phyloP scores from a whole-genome alignment of 2,888 invertebrate species.

The Melinaea marsaeus region DNA sequence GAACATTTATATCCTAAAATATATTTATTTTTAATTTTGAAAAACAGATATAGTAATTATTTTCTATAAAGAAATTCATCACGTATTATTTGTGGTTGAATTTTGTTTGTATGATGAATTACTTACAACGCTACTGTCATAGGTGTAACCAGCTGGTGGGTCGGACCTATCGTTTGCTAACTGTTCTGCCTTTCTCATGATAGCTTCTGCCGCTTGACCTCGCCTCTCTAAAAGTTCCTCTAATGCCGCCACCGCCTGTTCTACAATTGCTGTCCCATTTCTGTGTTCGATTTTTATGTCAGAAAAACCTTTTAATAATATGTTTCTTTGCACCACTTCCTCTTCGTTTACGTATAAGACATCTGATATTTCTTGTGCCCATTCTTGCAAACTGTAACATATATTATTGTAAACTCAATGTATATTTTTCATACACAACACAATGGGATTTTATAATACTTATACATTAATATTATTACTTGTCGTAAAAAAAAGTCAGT shows the following conservation, averaged over 20 bases:
- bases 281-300: slow-evolving; percentile 50
- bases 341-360: slow-evolving; percentile 50
- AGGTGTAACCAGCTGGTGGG: slow-evolving; percentile 46
- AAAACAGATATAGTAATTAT: too few species aligned
- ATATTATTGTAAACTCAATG: neutral
- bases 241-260: slow-evolving; percentile 51
- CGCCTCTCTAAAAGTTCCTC: slow-evolving; percentile 52
- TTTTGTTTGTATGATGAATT: slow-evolving; percentile 6
- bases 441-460: too few species aligned
- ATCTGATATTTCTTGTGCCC: slow-evolving; percentile 60
- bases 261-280: slow-evolving; percentile 58
- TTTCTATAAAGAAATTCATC: too few species aligned
- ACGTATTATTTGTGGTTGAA: neutral
- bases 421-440: too few species aligned
- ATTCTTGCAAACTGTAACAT: slow-evolving; percentile 50
- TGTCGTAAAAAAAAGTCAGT: too few species aligned
- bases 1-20: slow-evolving; percentile 51
- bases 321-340: slow-evolving; percentile 52
- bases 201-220: slow-evolving; percentile 55
- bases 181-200: slow-evolving; percentile 60
- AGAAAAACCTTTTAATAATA: slow-evolving; percentile 52
- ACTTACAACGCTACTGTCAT: slow-evolving; percentile 61
- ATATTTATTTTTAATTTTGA: neutral
- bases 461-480: too few species aligned
- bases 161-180: slow-evolving; percentile 40